Percentiles rank a stretch among this genome's conserved stretches.
Conservation (phyloP, 2,888 invertebrate genomes). For the Hanleya hanleyi region DNA sequence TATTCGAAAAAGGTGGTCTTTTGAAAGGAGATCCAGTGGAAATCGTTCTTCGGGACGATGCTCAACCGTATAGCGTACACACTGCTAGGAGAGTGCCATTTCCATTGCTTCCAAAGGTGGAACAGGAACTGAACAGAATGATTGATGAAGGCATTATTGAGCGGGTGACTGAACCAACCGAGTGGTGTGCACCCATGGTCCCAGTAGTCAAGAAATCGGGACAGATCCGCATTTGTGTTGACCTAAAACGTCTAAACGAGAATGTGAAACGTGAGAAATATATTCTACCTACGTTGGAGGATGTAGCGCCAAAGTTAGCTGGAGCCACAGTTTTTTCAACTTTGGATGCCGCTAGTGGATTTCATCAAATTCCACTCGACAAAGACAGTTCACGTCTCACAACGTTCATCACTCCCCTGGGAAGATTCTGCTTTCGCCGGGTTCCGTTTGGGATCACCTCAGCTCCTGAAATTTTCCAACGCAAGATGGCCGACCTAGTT, state of each 20-base stretch:
- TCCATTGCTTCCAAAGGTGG: constrained; percentile 26
- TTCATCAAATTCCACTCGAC: constrained; percentile 29
- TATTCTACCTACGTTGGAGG: constrained; percentile 28
- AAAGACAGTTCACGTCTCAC: constrained; percentile 20
- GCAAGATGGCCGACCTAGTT: too few relatives aligned
- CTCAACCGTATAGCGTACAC: constrained; percentile 17
- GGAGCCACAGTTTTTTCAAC: constrained; percentile 26
- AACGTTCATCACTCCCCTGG: constrained; percentile 32
- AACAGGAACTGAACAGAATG: constrained; percentile 32
- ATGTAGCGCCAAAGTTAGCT: constrained; percentile 24
- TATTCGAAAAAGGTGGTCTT: too few relatives aligned
- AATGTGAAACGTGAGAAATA: constrained; percentile 30
- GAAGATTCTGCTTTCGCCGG: constrained; percentile 23
- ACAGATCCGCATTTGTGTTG: constrained; percentile 31
- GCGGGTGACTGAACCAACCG: constrained; percentile 26
- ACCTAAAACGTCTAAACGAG: constrained; percentile 26
- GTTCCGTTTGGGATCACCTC: background rate
- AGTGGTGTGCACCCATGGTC: too few relatives aligned
- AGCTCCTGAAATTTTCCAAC: background rate
- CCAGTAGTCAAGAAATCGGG: constrained; percentile 35
- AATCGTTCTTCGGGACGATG: constrained; percentile 4
- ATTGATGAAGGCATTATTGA: constrained; percentile 27
- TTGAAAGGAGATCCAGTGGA: background rate
- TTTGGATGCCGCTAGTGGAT: constrained; percentile 27
- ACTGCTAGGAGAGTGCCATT: constrained; percentile 25